These are phyloP conservation scores for Cardinalis cardinalis DNA, from an alignment of 2,113 vertebrate species.

Conservation along the genomic window DNA sequence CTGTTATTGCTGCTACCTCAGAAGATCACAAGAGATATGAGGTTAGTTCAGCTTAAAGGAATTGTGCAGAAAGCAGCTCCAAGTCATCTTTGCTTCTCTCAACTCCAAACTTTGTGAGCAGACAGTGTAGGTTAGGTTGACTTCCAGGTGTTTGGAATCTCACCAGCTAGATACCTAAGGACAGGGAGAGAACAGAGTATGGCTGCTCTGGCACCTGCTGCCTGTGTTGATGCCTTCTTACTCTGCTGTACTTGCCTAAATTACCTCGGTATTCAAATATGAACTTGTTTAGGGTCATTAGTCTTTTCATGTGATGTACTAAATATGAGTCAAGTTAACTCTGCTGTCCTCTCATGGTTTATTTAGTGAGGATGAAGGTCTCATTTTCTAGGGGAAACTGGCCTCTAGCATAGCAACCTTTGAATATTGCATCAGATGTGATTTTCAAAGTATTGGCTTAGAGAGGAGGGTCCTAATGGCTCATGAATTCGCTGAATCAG, in stretches of 20 bases:
- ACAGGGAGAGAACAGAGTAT: background rate
- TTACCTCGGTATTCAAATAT: background rate
- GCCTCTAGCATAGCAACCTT: background rate
- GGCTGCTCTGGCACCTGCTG: background rate
- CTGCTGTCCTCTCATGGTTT: background rate
- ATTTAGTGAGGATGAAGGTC: background rate
- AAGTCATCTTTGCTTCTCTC: background rate
- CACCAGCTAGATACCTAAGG: background rate
- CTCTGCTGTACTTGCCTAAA: background rate
- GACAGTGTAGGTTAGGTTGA: background rate
- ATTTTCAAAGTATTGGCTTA: background rate
- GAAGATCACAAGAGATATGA: background rate
- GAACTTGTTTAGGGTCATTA: background rate
- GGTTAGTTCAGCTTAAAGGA: background rate
- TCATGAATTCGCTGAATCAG: background rate
- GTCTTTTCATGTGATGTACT: background rate
- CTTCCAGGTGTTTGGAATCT: background rate
- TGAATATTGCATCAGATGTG: background rate
- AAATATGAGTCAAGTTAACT: background rate
- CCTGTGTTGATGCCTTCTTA: accelerated
- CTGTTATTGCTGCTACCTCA: background rate
- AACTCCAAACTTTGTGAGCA: background rate
- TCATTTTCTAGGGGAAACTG: background rate
- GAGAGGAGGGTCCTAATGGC: background rate
- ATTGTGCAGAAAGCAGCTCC: background rate